Percentiles rank a stretch among this genome's conserved stretches.
Conservation (phyloP, 2,113 vertebrate genomes). For the Sula dactylatra region DNA sequence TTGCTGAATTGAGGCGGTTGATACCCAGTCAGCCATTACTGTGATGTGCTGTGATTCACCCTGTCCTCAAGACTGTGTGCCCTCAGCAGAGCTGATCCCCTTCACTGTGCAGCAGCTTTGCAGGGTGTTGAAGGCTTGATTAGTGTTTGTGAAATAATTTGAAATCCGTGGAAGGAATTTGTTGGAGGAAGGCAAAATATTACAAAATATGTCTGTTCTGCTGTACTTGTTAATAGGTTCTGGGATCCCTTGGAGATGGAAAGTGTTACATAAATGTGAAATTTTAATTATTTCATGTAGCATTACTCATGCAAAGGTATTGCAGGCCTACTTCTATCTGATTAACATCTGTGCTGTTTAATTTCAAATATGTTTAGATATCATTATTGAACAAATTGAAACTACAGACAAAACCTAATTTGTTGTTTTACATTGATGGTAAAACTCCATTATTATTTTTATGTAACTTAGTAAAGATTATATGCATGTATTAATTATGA, state of each 20-base stretch:
- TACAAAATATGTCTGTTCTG: background rate
- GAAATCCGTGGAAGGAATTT: background rate
- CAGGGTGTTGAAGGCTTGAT: background rate
- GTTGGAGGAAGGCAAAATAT: background rate
- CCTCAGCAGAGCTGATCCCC: background rate
- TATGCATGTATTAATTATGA: background rate
- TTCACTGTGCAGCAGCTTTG: background rate
- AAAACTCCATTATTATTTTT: constrained; percentile 8
- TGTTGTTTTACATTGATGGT: constrained; percentile 26
- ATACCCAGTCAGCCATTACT: background rate
- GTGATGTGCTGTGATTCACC: background rate
- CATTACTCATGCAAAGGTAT: constrained; percentile 6
- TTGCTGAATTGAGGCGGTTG: background rate
- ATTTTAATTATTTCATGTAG: constrained; percentile 8
- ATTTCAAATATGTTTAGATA: constrained; percentile 22
- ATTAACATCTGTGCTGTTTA: constrained; percentile 5
- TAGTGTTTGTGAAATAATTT: background rate
- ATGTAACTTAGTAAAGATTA: constrained; percentile 14
- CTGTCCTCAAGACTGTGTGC: background rate
- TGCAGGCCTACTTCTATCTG: background rate
- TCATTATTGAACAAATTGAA: constrained; percentile 26
- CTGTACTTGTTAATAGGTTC: background rate
- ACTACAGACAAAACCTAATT: constrained; percentile 26
- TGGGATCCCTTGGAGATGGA: constrained; percentile 2
- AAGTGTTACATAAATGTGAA: constrained; percentile 19